A percentile compares a stretch with the other conserved stretches of the same genome.
Conservation (phyloP, 2,888 invertebrate genomes). For the Panopea generosa region DNA sequence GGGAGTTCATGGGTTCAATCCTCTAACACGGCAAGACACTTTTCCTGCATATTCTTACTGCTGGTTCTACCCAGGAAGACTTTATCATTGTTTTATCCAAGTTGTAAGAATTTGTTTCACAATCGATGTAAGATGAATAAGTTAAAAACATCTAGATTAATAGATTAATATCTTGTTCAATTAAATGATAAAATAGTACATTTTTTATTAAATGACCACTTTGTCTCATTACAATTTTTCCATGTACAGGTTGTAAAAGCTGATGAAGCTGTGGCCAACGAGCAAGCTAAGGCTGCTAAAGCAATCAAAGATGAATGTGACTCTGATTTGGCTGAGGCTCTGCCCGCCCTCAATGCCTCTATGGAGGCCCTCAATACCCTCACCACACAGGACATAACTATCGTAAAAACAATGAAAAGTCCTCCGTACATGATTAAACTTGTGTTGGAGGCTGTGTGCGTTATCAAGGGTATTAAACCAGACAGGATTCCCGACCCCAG, state of each 20-base stretch:
- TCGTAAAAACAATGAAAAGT: slow-evolving; percentile 85
- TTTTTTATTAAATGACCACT: too few relatives aligned
- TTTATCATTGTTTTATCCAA: too few relatives aligned
- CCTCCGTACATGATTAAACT: slow-evolving; percentile 84
- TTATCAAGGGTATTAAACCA: slow-evolving; percentile 85
- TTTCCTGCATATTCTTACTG: too few relatives aligned
- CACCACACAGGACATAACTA: slow-evolving; percentile 84
- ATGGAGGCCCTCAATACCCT: slow-evolving; percentile 85
- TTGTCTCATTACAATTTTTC: not conserved
- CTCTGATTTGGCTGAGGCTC: slow-evolving; percentile 84
- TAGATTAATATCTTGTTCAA: too few relatives aligned
- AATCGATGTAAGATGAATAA: too few relatives aligned
- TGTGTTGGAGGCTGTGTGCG: slow-evolving; percentile 85
- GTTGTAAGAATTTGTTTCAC: too few relatives aligned
- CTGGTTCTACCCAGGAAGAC: too few relatives aligned
- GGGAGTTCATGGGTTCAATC: too few relatives aligned
- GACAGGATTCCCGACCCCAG: slow-evolving; percentile 85
- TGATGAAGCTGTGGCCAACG: slow-evolving; percentile 95
- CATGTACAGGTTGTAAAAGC: slow-evolving; percentile 91
- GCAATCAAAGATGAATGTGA: slow-evolving; percentile 86
- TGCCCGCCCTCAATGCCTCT: slow-evolving; percentile 85
- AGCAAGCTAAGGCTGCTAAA: slow-evolving; percentile 85
- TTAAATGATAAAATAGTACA: too few relatives aligned
- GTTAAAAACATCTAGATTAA: too few relatives aligned
- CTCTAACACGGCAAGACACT: too few relatives aligned